Base-by-base conservation (phyloP, 2,113 vertebrate species). In the Tragulus kanchil region DNA sequence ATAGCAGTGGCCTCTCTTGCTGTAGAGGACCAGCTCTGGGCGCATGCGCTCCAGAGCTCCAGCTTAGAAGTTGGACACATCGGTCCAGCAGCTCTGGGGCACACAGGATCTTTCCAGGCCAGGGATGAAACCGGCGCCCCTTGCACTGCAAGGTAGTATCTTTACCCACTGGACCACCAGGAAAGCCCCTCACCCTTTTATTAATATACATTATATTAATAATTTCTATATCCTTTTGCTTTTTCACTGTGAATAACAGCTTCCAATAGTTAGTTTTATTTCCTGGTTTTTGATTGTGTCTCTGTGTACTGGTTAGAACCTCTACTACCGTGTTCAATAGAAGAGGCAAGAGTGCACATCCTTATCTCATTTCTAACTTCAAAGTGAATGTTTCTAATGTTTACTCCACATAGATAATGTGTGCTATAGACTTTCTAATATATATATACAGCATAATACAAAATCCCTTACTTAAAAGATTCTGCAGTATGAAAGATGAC, bases 161-260 rank as follows among this genome's bases (percentile, higher is more conserved):
- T 36, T 36, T 36, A 36, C 36, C 36, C 36, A 36, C 36, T 36
- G 36, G 36, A 36, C 36, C 36, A 36, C 36, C 36, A 36, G 36
- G 36, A 36, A 36, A 36, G 36, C 36, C 36, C 36, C 36, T 36
- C 36, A 89, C 19, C 7, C 42, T 79, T 54, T 48, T 77, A 73
- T 45, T 73, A 73, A 73, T 25, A 90, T 79, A 86, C 26, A n/a
- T 36, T 87, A 79, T 67, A 77, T 67, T 65, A 77, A 65, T 78
- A 59, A 56, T 23, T 82, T 56, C 1, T 65, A 52, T 21, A 48
- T 75, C 36, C 62, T 64, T 88, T 61, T 85, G 45, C 58, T 16
- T 89, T 78, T 89, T 79, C 79, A 85, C 54, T 77, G 21, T 84
- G 86, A 86, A 87, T 75, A 93, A 69, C 0, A 95, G 88, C 64